These are phyloP conservation scores for Bombus difficillimus DNA, from an alignment of 1,140 invertebrate genomes.

Conservation along the genomic window DNA sequence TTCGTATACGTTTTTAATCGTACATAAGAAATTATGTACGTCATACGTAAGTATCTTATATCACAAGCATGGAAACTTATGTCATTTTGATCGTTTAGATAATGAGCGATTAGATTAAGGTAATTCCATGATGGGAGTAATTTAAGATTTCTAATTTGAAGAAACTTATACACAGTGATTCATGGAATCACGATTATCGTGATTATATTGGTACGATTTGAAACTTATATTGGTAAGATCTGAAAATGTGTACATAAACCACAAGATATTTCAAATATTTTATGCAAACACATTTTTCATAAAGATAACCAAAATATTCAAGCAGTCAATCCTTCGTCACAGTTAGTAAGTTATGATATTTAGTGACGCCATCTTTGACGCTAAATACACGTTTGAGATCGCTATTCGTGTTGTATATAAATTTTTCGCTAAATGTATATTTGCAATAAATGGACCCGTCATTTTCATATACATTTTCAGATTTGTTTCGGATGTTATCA, in stretches of 20 bases:
- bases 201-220: too few relatives aligned
- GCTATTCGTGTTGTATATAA: background rate
- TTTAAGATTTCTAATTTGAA: background rate
- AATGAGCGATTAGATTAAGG: background rate
- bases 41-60: slow-evolving; percentile 2
- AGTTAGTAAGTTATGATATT: too few relatives aligned
- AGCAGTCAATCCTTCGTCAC: too few relatives aligned
- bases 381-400: too few relatives aligned
- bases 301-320: too few relatives aligned
- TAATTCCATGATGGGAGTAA: background rate
- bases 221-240: too few relatives aligned
- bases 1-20: background rate
- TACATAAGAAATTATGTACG: background rate
- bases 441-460: background rate
- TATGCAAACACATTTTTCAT: too few relatives aligned
- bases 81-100: background rate
- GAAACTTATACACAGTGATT: background rate
- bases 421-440: background rate
- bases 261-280: too few relatives aligned
- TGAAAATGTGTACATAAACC: too few relatives aligned
- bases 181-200: background rate
- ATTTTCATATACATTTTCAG: background rate
- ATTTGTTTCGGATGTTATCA: background rate
- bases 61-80: slow-evolving; percentile 1
- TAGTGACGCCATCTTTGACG: too few relatives aligned